These are phyloP conservation scores for Chaetodon trifasciatus DNA, from an alignment of 2,797 vertebrate genomes.

Conservation along the genomic window DNA sequence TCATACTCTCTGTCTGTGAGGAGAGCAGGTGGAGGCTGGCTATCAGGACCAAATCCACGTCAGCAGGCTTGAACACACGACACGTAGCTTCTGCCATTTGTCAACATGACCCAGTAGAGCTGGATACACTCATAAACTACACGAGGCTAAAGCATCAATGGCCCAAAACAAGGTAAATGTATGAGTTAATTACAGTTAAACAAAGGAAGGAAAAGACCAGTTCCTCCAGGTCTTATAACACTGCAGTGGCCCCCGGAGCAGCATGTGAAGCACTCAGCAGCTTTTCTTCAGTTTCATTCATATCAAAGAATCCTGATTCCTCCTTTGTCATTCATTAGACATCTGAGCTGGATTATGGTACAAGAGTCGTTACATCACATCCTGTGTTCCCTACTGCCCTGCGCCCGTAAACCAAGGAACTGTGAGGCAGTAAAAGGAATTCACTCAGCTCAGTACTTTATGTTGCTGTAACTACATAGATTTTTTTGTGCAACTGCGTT, in stretches of 20 bases:
- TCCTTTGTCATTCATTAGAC: not conserved
- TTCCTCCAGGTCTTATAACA: not conserved
- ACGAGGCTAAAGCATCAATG: not conserved
- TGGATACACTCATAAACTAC: not conserved
- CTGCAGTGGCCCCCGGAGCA: not conserved
- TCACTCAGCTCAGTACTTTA: not conserved
- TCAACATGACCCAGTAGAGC: conserved; percentile 2
- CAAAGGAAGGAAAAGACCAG: not conserved
- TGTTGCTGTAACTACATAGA: not conserved
- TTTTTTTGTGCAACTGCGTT: not conserved
- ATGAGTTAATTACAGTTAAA: not conserved
- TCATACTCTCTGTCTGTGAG: not conserved
- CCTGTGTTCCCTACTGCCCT: not conserved
- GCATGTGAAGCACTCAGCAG: not conserved
- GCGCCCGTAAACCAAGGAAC: not conserved
- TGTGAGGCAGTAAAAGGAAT: not conserved
- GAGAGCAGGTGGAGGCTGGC: not conserved
- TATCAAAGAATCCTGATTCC: not conserved
- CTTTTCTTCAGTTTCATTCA: not conserved
- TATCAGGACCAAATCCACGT: not conserved
- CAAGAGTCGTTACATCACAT: conserved; percentile 3
- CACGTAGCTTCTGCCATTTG: not conserved
- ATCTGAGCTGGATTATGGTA: not conserved
- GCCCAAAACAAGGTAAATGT: not conserved
- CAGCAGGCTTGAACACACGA: not conserved